Base-by-base conservation (phyloP, 2,888 invertebrate genomes). In the Smittia aterrima region DNA sequence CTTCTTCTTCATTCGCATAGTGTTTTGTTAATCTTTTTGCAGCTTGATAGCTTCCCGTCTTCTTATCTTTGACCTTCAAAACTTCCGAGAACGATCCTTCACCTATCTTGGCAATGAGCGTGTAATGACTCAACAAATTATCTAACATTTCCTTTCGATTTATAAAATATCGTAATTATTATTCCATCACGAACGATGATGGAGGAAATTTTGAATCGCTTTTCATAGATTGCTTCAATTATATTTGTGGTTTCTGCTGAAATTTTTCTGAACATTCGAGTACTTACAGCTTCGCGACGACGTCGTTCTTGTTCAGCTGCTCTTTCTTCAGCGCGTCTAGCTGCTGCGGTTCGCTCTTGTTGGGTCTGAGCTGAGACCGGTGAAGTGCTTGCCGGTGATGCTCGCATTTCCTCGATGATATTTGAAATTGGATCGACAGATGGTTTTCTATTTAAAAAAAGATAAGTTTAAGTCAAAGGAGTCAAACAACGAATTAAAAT, bases 291-390 rank as follows among this genome's bases (percentile, higher is more conserved):
- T 86, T 96, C 96, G 76, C 96, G 87, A 76, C 95, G 87, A 76
- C 96, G 87, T 75, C 96, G 86, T 82, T 96, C 96, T 84, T 96
- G 96, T 82, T 97, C 96, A 77, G 92, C 87, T 80, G 90, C 86
- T 79, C 95, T 87, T 80, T 92, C 89, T 40, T 94, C 87, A 81
- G 95, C 95, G 76, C 95, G 87, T 86, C 84, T 58, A 84, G 84
- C 67, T 78, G 79, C 22, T 83, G 80, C 22, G 82, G 80, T 53
- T 38, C 62, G 72, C 40, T 58, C 62, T 18, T 53, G 54, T 24
- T 62, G 72, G 24, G 66, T 40, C 16, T 66, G 58, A 83, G 82
- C 76, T 83, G 80, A 76, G 82, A 62, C 25, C 1, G 74, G 66
- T 47, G 68, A 73, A 20, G 67, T 71, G 13, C 70, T 27, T 11